Evolutionary conservation across 2,888 invertebrate genomes (phyloP).

Genomic region (Mythimna pallens): DNA sequence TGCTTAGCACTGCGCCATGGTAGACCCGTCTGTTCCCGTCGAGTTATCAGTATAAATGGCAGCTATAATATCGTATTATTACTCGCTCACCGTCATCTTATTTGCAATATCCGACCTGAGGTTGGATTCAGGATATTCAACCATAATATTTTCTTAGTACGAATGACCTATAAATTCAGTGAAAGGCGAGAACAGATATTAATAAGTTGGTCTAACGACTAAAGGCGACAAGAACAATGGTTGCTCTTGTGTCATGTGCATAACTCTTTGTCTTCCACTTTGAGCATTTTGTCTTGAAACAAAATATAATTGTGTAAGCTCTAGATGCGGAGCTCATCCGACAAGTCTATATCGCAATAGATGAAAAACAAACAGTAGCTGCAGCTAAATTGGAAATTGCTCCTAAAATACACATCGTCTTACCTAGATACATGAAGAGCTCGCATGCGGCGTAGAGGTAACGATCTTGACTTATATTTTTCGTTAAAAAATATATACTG

Average conservation of each 20-base stretch:
- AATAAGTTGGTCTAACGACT: slow-evolving; percentile 12
- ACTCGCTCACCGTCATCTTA: slow-evolving; percentile 46
- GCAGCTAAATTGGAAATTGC: slow-evolving; percentile 56
- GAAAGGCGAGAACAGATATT: slow-evolving; percentile 10
- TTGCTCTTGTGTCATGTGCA: too few species aligned
- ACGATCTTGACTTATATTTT: slow-evolving; percentile 17
- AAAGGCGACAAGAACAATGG: slow-evolving; percentile 29
- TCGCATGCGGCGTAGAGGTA: slow-evolving; percentile 5
- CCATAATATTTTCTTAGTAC: slow-evolving; percentile 39
- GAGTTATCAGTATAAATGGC: slow-evolving; percentile 54
- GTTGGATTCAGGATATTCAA: slow-evolving; percentile 35
- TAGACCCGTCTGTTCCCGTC: slow-evolving; percentile 34
- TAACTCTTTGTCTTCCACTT: slow-evolving; percentile 25
- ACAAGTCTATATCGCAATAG: slow-evolving; percentile 49
- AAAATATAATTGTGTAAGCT: slow-evolving; percentile 42
- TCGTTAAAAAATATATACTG: neutral
- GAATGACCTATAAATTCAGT: slow-evolving; percentile 26
- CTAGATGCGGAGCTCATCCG: slow-evolving; percentile 36
- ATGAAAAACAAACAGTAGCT: slow-evolving; percentile 56
- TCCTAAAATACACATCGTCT: slow-evolving; percentile 47
- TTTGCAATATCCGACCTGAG: slow-evolving; percentile 56
- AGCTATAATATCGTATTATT: slow-evolving; percentile 56
- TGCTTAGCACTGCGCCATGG: slow-evolving; percentile 34
- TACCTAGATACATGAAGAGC: slow-evolving; percentile 20
- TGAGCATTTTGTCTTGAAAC: slow-evolving; percentile 32